These are phyloP conservation scores for Drosophila ogumai DNA, from an alignment of 1,140 invertebrate genomes.

Conservation along the genomic window DNA sequence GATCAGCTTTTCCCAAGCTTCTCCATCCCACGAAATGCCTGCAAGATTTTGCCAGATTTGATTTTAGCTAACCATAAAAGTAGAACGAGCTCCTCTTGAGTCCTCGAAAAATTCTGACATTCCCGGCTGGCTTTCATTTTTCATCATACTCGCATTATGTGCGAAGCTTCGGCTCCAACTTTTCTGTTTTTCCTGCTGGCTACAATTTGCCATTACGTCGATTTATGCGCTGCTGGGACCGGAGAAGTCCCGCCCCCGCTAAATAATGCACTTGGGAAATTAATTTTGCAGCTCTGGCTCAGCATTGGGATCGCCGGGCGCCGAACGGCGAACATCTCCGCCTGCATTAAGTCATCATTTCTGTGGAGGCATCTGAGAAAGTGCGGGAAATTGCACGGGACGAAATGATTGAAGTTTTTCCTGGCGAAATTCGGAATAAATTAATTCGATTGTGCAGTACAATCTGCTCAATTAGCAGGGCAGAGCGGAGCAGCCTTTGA, in stretches of 20 bases:
- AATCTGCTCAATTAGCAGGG: slow-evolving; percentile 63
- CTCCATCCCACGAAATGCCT: neutral
- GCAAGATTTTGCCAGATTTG: slow-evolving; percentile 25
- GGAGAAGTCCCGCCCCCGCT: slow-evolving; percentile 17
- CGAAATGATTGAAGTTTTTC: slow-evolving; percentile 45
- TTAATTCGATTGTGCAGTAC: slow-evolving; percentile 60
- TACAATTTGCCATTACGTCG: slow-evolving; percentile 62
- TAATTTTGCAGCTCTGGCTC: slow-evolving; percentile 51
- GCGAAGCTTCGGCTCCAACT: slow-evolving; percentile 9
- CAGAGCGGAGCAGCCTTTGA: slow-evolving; percentile 17
- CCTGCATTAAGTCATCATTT: slow-evolving; percentile 47
- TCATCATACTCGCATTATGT: slow-evolving; percentile 35
- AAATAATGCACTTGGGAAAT: slow-evolving; percentile 79
- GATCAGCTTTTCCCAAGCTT: neutral
- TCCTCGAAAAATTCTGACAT: slow-evolving; percentile 28
- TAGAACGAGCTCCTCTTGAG: slow-evolving; percentile 3
- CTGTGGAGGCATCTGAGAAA: neutral
- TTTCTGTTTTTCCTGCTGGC: slow-evolving; percentile 18
- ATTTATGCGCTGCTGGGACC: slow-evolving; percentile 57
- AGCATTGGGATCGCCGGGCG: slow-evolving; percentile 10
- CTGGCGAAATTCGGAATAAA: slow-evolving; percentile 45
- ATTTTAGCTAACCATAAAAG: slow-evolving; percentile 32
- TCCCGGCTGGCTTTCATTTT: slow-evolving; percentile 47
- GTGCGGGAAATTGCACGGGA: slow-evolving; percentile 4
- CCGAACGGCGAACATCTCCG: slow-evolving; percentile 2